These are phyloP conservation scores for Leptinotarsa haldemani DNA, from an alignment of 2,888 invertebrate genomes.

Conservation along the genomic window DNA sequence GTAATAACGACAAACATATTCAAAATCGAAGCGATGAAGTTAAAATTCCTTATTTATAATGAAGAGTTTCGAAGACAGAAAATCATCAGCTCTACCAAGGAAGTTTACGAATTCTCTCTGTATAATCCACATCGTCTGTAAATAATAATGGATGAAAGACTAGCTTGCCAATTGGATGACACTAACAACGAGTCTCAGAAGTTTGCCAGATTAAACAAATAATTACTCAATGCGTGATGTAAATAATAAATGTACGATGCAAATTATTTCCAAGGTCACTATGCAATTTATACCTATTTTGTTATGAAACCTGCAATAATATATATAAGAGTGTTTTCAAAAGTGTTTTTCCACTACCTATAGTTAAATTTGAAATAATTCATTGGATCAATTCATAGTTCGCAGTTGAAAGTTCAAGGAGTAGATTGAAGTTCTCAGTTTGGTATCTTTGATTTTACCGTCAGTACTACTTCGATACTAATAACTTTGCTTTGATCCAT, in stretches of 20 bases:
- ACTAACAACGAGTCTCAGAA: background rate
- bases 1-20: too few species aligned
- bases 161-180: background rate
- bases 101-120: too few species aligned
- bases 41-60: too few species aligned
- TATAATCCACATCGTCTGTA: background rate
- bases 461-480: too few species aligned
- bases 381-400: background rate
- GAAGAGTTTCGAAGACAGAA: too few species aligned
- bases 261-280: conserved; percentile 9
- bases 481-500: too few species aligned
- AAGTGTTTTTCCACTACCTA: background rate
- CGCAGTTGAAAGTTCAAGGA: background rate
- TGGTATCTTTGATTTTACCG: too few species aligned
- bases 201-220: conserved; percentile 3
- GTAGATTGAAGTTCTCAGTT: too few species aligned
- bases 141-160: background rate
- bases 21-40: too few species aligned
- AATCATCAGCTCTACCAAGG: too few species aligned
- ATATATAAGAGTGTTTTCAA: background rate
- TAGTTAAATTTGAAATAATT: background rate
- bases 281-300: conserved; percentile 5
- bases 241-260: conserved; percentile 7
- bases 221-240: conserved; percentile 17
- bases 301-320: background rate